Evolutionary conservation across 2,888 invertebrate species (phyloP).

Genomic region (Limnephilus rhombicus): DNA sequence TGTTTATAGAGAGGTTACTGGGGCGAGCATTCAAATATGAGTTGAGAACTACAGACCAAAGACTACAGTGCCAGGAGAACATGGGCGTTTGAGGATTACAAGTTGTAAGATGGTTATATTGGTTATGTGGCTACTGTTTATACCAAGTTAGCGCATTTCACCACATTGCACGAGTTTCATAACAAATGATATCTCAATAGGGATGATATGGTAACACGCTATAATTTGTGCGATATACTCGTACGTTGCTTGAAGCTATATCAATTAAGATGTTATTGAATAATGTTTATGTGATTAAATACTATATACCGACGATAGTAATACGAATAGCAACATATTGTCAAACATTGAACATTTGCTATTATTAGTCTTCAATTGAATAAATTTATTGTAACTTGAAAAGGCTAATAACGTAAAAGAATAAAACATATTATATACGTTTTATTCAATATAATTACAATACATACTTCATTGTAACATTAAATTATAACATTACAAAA

Average conservation of each 20-base stretch:
- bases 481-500: too few relatives aligned
- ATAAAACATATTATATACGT: too few relatives aligned
- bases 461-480: too few relatives aligned
- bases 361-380: too few relatives aligned
- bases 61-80: background rate
- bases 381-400: too few relatives aligned
- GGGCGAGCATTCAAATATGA: slow-evolving; percentile 18
- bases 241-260: background rate
- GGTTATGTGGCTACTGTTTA: background rate
- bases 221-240: background rate
- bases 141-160: background rate
- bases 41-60: slow-evolving; percentile 14
- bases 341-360: too few relatives aligned
- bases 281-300: too few relatives aligned
- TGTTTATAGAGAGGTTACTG: slow-evolving; percentile 23
- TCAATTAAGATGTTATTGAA: background rate
- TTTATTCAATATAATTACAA: too few relatives aligned
- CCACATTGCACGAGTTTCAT: background rate
- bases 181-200: background rate
- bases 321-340: too few relatives aligned
- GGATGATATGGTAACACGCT: background rate
- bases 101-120: background rate
- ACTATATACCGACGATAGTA: too few relatives aligned
- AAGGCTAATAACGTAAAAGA: too few relatives aligned
- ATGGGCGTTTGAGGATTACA: slow-evolving; percentile 33